Conservation (phyloP, 2,797 vertebrate genomes). For the Acropternis orthonyx region DNA sequence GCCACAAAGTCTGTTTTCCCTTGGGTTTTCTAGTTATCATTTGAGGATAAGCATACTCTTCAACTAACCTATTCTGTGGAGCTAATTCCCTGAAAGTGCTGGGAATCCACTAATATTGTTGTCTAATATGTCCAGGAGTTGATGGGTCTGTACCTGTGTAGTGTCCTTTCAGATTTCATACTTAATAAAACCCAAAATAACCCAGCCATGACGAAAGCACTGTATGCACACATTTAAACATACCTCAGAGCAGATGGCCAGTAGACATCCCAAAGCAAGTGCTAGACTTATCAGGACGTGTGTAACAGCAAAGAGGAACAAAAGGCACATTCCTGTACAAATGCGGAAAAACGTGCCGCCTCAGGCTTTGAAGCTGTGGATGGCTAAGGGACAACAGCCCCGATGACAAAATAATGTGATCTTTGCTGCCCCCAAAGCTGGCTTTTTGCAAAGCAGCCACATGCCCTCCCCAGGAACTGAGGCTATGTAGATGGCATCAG, state of each 20-base stretch:
- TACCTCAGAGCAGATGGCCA: not conserved
- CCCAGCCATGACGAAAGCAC: not conserved
- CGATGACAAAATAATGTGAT: not conserved
- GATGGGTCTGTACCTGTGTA: not conserved
- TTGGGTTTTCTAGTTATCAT: slow-evolving; percentile 18
- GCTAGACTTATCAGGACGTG: not conserved
- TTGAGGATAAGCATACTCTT: slow-evolving; percentile 37
- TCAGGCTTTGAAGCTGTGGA: not conserved
- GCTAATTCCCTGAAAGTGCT: not conserved
- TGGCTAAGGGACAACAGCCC: not conserved
- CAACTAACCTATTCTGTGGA: not conserved
- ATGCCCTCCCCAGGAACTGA: not conserved
- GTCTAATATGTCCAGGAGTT: not conserved
- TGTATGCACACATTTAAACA: not conserved
- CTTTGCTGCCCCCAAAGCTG: not conserved
- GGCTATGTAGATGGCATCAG: not conserved
- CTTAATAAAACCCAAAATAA: not conserved
- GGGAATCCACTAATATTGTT: not conserved
- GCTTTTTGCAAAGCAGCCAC: not conserved
- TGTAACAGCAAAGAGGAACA: not conserved
- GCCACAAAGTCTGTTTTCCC: slow-evolving; percentile 26
- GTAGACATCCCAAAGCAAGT: not conserved
- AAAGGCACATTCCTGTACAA: not conserved
- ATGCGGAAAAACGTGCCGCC: not conserved
- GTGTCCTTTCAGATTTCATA: not conserved